Percentiles rank a stretch among this genome's conserved stretches.
phyloP scores from a whole-genome alignment of 1,140 invertebrate genomes.

The Zaprionus camerounensis region DNA sequence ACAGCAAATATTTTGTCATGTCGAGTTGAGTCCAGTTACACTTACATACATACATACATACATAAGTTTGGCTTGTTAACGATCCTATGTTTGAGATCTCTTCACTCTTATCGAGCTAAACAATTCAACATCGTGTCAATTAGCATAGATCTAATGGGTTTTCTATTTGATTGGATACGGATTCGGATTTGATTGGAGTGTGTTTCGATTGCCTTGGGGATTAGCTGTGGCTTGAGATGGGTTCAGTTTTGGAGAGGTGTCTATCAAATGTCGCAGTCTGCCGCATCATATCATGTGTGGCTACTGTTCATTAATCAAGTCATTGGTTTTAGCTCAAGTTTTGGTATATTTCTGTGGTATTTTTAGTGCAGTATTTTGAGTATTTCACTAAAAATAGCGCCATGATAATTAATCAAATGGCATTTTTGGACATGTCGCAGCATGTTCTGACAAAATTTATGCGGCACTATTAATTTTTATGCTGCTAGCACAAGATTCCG shows the following conservation, averaged over 20 bases:
- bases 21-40: no score
- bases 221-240: neutral
- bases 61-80: neutral
- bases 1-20: constrained; percentile 9
- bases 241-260: constrained; percentile 1
- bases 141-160: neutral
- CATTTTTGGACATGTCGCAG: constrained; percentile 32
- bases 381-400: constrained; percentile 9
- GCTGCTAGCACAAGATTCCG: constrained; percentile 41
- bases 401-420: constrained; percentile 33
- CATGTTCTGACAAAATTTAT: constrained; percentile 55
- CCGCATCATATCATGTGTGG: neutral
- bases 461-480: constrained; percentile 50
- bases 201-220: neutral
- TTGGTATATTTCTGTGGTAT: neutral
- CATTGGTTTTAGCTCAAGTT: constrained; percentile 19
- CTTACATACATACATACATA: no score
- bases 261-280: constrained; percentile 6
- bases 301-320: constrained; percentile 27
- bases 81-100: neutral
- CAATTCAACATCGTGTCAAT: constrained; percentile 10
- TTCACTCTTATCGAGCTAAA: neutral
- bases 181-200: neutral
- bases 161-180: constrained; percentile 12
- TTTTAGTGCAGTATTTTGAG: neutral